These are phyloP conservation scores for Masticophis lateralis DNA, from an alignment of 2,797 vertebrate species.

Conservation along the genomic window DNA sequence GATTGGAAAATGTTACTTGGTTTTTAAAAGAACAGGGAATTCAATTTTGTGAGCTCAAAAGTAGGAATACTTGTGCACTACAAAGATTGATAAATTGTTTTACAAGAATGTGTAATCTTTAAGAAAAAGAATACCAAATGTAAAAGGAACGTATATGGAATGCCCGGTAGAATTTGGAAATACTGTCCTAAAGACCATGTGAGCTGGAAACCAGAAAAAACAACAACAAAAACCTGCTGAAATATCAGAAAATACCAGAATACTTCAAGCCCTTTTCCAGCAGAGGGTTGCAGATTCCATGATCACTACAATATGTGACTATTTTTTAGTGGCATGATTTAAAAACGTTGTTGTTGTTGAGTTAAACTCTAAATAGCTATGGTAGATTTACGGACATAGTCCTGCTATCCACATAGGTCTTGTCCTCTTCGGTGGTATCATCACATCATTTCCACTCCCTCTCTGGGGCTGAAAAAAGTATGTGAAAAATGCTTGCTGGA, in stretches of 20 bases:
- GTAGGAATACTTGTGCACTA: neutral
- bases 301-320: neutral
- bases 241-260: neutral
- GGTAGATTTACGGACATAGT: neutral
- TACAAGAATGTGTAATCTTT: neutral
- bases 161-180: neutral
- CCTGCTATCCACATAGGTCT: neutral
- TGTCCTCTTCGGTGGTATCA: neutral
- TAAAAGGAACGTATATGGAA: neutral
- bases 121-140: neutral
- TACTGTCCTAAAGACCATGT: neutral
- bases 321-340: neutral
- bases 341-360: neutral
- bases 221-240: neutral
- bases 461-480: neutral
- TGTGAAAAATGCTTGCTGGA: neutral
- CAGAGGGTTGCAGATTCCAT: neutral
- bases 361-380: neutral
- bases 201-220: neutral
- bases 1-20: neutral
- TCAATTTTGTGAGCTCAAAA: neutral
- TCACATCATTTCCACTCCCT: neutral
- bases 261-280: neutral
- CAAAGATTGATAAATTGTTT: neutral
- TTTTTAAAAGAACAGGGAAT: neutral